Evolutionary conservation across 2,797 vertebrate species (phyloP).

Genomic region (Emydoidea blandingii): DNA sequence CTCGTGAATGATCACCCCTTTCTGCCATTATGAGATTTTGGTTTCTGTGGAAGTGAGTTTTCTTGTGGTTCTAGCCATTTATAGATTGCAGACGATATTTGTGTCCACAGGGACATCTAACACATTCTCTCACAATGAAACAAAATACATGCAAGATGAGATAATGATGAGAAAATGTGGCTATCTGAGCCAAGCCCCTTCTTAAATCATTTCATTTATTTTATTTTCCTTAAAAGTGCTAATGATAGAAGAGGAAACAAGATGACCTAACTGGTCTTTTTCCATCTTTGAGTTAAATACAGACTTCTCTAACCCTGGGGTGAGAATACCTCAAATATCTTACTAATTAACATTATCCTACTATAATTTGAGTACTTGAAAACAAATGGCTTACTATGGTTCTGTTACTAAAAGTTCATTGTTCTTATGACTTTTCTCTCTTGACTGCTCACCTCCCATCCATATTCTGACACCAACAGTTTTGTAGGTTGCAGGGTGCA

Average conservation of each 20-base stretch:
- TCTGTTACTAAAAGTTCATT: background rate
- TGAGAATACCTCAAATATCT: background rate
- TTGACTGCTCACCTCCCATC: background rate
- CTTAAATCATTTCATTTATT: background rate
- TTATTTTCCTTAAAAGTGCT: background rate
- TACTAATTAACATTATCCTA: background rate
- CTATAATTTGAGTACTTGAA: background rate
- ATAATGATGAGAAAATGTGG: background rate
- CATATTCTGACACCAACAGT: background rate
- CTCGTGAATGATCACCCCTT: background rate
- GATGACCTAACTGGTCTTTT: background rate
- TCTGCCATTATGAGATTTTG: background rate
- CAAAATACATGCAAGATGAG: background rate
- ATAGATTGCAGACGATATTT: background rate
- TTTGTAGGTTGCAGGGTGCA: background rate
- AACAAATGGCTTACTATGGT: background rate
- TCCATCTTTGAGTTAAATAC: background rate
- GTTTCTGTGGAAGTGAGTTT: background rate
- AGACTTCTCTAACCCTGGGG: fast-evolving
- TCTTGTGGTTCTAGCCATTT: background rate
- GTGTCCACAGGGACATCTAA: background rate
- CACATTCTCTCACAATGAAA: background rate
- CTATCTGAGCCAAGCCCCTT: background rate
- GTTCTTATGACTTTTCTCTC: background rate
- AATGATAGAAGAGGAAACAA: background rate